Evolutionary conservation across 2,888 invertebrate genomes (phyloP).

Genomic region (Tridacna crocea): DNA sequence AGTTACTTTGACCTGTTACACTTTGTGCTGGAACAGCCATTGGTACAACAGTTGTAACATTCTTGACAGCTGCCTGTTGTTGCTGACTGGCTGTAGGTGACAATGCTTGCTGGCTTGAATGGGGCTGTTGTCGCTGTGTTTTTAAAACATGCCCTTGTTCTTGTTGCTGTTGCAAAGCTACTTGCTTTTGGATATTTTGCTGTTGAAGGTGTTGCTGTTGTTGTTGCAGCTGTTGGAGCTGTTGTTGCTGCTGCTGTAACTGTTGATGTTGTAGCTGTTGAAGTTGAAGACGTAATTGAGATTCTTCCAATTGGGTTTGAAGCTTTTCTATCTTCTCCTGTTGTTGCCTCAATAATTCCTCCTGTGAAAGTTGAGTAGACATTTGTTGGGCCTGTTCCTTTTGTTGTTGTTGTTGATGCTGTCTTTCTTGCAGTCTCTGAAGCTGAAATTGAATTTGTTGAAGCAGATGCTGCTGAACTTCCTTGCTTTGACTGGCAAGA

Average conservation of each 20-base stretch:
- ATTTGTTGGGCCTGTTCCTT: slow-evolving; percentile 55
- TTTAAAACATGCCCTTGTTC: slow-evolving; percentile 27
- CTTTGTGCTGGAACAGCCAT: slow-evolving; percentile 42
- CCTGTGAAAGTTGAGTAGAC: slow-evolving; percentile 59
- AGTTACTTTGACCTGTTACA: slow-evolving; percentile 29
- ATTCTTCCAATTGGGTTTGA: slow-evolving; percentile 87
- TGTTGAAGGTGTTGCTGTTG: slow-evolving; percentile 79
- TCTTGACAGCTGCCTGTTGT: not conserved
- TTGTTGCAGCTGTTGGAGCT: slow-evolving; percentile 71
- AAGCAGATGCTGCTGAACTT: slow-evolving; percentile 61
- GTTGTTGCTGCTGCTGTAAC: slow-evolving; percentile 74
- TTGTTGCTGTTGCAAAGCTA: slow-evolving; percentile 29
- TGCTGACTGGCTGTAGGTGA: not conserved
- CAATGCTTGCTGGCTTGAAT: not conserved
- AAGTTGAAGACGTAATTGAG: slow-evolving; percentile 74
- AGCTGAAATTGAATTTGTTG: slow-evolving; percentile 66
- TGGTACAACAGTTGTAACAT: slow-evolving; percentile 16
- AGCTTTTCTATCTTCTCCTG: slow-evolving; percentile 94
- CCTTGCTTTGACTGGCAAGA: slow-evolving; percentile 86
- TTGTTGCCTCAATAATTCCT: slow-evolving; percentile 87
- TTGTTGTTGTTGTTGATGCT: slow-evolving; percentile 60
- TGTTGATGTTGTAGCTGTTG: slow-evolving; percentile 71
- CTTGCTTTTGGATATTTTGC: not conserved
- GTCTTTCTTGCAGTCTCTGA: slow-evolving; percentile 70
- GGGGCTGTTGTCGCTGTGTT: slow-evolving; percentile 40